These are phyloP conservation scores for Pocillopora verrucosa DNA, from an alignment of 64 coral and sea anemone species.

Conservation along the genomic window DNA sequence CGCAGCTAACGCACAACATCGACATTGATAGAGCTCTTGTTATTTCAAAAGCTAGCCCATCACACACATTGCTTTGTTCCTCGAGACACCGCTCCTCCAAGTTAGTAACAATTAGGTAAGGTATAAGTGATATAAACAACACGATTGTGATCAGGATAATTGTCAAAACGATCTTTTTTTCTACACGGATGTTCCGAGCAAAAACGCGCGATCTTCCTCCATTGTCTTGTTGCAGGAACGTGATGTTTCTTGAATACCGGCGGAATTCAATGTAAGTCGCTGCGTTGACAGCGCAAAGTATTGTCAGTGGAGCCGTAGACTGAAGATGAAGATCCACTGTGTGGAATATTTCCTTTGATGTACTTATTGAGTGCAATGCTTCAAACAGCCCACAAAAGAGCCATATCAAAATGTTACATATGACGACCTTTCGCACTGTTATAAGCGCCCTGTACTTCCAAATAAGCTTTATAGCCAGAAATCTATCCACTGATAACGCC, in stretches of 20 bases:
- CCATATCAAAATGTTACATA: constrained; percentile 50
- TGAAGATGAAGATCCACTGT: constrained; percentile 71
- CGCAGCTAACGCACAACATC: constrained; percentile 59
- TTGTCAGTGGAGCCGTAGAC: constrained; percentile 53
- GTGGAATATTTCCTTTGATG: constrained; percentile 33
- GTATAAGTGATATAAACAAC: constrained; percentile 54
- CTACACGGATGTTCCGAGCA: constrained; percentile 40
- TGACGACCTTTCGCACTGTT: constrained; percentile 22
- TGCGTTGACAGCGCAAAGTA: constrained; percentile 13
- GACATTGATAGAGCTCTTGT: constrained; percentile 28
- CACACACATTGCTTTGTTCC: constrained; percentile 14
- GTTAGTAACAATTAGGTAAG: constrained; percentile 56
- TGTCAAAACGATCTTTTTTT: constrained; percentile 67
- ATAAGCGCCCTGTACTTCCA: constrained; percentile 60
- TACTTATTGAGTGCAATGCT: constrained; percentile 41
- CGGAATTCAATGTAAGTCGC: constrained; percentile 73
- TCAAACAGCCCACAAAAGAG: constrained; percentile 50
- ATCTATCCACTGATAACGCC: constrained; percentile 72
- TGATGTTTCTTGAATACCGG: constrained; percentile 61
- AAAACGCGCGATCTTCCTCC: background rate
- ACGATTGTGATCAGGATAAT: constrained; percentile 63
- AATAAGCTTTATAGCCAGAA: constrained; percentile 49
- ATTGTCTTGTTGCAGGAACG: constrained; percentile 1
- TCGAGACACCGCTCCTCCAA: constrained; percentile 36
- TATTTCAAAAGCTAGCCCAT: constrained; percentile 16